Evolutionary conservation across 2,113 vertebrate genomes (phyloP).

Genomic region (Buteo buteo): DNA sequence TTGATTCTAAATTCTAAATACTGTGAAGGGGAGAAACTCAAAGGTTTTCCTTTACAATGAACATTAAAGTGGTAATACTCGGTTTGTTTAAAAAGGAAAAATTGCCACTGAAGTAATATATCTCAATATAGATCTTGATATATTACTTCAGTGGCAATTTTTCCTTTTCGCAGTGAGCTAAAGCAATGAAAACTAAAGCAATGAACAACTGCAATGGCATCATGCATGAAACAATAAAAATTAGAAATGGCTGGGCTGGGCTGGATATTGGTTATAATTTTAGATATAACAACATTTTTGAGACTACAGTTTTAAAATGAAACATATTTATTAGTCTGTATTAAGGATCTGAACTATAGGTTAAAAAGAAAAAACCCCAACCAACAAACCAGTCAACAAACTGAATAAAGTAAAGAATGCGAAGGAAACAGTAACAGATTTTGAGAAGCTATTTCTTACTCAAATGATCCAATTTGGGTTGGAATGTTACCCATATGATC

Average conservation of each 20-base stretch:
- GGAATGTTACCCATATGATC: constrained; percentile 43
- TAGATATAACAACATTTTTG: not conserved
- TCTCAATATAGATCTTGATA: too few species aligned
- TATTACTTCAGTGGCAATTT: not conserved
- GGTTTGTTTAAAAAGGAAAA: not conserved
- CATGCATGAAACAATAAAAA: not conserved
- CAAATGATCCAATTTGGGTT: constrained; percentile 34
- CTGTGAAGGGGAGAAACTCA: not conserved
- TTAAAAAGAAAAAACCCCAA: not conserved
- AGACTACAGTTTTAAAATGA: not conserved
- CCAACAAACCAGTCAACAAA: not conserved
- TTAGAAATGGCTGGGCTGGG: not conserved
- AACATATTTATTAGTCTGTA: not conserved
- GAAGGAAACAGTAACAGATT: constrained; percentile 47
- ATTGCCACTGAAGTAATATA: not conserved
- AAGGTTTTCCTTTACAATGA: not conserved
- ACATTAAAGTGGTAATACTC: not conserved
- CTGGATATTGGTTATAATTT: not conserved
- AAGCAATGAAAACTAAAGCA: not conserved
- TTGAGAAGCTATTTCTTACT: constrained; percentile 23
- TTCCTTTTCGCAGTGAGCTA: not conserved
- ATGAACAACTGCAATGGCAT: not conserved
- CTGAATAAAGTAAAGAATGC: not conserved
- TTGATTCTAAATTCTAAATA: constrained; percentile 26
- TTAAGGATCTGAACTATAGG: not conserved